phyloP scores from a whole-genome alignment of 2,113 vertebrate genomes.

The Alethe diademata region DNA sequence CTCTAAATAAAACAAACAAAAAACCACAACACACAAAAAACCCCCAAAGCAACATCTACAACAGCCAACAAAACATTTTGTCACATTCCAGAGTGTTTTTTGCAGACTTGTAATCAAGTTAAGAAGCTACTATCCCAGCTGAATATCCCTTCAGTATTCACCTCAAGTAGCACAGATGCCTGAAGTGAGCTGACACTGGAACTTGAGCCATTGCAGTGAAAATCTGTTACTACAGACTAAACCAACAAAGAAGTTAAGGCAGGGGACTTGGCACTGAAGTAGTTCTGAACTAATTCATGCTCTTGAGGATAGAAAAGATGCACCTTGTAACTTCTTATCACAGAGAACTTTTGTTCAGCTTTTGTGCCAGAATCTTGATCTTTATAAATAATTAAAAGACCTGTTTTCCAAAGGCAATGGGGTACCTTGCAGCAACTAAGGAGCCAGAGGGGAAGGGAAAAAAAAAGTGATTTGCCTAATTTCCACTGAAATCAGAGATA shows the following conservation, averaged over 20 bases:
- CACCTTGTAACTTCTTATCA: not conserved
- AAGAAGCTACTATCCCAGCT: not conserved
- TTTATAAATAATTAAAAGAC: not conserved
- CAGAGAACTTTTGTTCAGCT: not conserved
- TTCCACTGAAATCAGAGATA: not conserved
- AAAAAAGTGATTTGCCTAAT: not conserved
- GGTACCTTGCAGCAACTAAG: not conserved
- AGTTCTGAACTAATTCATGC: not conserved
- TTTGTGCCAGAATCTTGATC: not conserved
- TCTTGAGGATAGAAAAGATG: not conserved
- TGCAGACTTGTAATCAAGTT: not conserved
- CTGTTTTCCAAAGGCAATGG: not conserved
- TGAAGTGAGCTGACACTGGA: not conserved
- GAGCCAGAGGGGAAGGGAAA: accelerated
- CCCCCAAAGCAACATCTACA: not conserved
- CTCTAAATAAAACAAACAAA: not conserved
- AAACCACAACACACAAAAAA: not conserved
- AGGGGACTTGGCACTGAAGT: not conserved
- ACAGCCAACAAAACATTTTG: not conserved
- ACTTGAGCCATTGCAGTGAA: not conserved
- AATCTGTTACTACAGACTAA: not conserved
- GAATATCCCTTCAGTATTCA: not conserved
- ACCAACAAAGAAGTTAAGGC: not conserved
- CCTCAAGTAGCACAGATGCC: not conserved
- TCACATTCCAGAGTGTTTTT: not conserved